Percentiles rank a stretch among this genome's conserved stretches.
Conservation (phyloP, 2,888 invertebrate species). For the Hypercompe scribonia region DNA sequence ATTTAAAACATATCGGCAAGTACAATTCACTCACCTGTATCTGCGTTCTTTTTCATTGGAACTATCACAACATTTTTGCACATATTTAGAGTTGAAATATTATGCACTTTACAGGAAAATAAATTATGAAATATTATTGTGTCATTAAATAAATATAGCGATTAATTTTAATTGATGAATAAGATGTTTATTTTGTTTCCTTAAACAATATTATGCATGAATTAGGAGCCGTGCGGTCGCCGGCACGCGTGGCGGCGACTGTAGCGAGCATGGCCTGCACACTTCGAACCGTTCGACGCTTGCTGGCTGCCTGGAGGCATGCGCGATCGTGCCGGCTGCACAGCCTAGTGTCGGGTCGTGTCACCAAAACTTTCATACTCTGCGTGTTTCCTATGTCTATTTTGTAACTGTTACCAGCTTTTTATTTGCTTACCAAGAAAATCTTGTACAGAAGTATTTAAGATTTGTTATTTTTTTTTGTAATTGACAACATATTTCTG, state of each 20-base stretch:
- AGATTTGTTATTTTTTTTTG: too few species aligned
- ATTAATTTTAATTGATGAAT: slow-evolving; percentile 23
- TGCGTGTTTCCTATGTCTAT: background rate
- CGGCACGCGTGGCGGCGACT: slow-evolving; percentile 52
- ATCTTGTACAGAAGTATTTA: background rate
- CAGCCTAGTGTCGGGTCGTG: background rate
- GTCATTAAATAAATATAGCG: background rate
- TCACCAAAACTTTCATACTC: background rate
- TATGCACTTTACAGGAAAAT: slow-evolving; percentile 34
- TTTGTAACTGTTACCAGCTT: background rate
- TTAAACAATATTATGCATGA: slow-evolving; percentile 40
- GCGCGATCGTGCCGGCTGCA: slow-evolving; percentile 6
- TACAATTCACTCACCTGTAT: slow-evolving; percentile 64
- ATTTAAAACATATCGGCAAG: background rate
- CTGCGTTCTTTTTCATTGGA: slow-evolving; percentile 67
- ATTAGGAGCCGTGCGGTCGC: slow-evolving; percentile 34
- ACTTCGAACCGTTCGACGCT: slow-evolving; percentile 6
- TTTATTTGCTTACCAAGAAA: background rate
- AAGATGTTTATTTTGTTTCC: slow-evolving; percentile 32
- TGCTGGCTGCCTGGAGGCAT: slow-evolving; percentile 1
- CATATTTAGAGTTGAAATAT: slow-evolving; percentile 59
- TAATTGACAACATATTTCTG: too few species aligned
- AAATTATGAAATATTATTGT: slow-evolving; percentile 2
- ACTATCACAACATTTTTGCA: slow-evolving; percentile 74
- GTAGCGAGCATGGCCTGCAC: slow-evolving; percentile 33